A percentile compares a stretch with the other conserved stretches of the same genome.
Evolutionary conservation across 2,113 vertebrate genomes (phyloP).

Genomic region (Haplochromis burtoni): DNA sequence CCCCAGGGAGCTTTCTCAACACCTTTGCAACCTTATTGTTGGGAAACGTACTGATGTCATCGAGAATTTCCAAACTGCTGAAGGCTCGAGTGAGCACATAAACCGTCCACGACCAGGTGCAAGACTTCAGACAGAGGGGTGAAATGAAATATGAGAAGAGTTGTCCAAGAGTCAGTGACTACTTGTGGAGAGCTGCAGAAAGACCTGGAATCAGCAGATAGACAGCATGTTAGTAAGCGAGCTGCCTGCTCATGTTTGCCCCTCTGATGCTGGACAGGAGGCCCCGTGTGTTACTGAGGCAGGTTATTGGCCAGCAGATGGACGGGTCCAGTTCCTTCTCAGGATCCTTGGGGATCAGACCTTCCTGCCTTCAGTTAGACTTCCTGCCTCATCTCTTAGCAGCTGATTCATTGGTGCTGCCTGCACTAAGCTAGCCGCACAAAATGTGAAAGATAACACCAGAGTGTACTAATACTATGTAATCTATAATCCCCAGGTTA

Average conservation of each 20-base stretch:
- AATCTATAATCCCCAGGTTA: background rate
- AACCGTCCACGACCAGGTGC: background rate
- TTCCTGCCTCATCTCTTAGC: too few species aligned
- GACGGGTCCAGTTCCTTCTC: fast-evolving
- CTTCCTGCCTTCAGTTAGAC: too few species aligned
- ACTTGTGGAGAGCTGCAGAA: background rate
- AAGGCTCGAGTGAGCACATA: background rate
- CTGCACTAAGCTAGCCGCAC: background rate
- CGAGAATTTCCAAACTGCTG: fast-evolving
- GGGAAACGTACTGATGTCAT: fast-evolving
- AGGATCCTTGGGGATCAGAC: background rate
- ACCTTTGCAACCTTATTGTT: background rate
- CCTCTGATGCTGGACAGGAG: background rate
- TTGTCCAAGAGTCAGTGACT: background rate
- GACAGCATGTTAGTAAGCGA: background rate
- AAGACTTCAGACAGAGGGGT: background rate
- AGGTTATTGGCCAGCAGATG: background rate
- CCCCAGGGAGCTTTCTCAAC: background rate
- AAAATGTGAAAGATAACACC: fast-evolving
- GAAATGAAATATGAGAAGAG: background rate
- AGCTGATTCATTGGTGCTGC: background rate
- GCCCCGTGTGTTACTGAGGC: background rate
- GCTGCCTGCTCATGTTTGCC: background rate
- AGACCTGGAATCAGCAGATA: background rate
- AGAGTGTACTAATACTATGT: background rate